phyloP scores from a whole-genome alignment of 2,113 vertebrate species.

The Cyphomyrus discorhynchus region DNA sequence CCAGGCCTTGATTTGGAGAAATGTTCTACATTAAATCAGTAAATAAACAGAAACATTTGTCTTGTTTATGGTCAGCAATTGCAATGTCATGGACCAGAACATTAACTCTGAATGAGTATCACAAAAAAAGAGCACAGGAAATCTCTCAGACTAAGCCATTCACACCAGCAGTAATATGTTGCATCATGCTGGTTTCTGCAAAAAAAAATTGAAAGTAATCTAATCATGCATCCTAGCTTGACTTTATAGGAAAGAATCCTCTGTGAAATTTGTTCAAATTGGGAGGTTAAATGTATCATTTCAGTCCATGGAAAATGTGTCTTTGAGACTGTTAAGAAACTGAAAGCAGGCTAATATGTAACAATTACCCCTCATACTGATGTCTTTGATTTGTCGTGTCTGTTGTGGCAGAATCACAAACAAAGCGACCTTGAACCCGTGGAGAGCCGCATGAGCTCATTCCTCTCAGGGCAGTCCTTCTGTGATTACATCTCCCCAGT shows the following conservation, averaged over 20 bases:
- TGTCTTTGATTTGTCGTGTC: neutral
- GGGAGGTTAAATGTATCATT: neutral
- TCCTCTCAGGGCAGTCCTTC: neutral
- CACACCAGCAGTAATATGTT: neutral
- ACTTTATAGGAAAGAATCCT: neutral
- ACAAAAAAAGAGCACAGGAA: neutral
- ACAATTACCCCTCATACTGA: slow-evolving; percentile 1
- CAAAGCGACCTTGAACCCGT: neutral
- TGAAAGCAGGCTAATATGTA: neutral
- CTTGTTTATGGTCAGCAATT: neutral
- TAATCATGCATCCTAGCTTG: neutral
- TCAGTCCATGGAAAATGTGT: neutral
- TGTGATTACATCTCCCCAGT: neutral
- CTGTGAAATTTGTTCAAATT: neutral
- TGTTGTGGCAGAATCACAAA: neutral
- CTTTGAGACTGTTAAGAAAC: neutral
- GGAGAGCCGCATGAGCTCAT: neutral
- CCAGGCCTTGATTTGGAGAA: neutral
- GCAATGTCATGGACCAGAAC: neutral
- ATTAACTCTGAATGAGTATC: neutral
- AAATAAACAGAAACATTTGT: slow-evolving; percentile 1
- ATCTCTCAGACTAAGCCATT: neutral
- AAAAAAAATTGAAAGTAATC: neutral
- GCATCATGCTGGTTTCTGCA: neutral
- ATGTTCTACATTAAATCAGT: neutral